Evolutionary conservation across 2,797 vertebrate genomes (phyloP), one percentile per base, ranked within the genome.

Genomic region (Sebastes variabilis): DNA sequence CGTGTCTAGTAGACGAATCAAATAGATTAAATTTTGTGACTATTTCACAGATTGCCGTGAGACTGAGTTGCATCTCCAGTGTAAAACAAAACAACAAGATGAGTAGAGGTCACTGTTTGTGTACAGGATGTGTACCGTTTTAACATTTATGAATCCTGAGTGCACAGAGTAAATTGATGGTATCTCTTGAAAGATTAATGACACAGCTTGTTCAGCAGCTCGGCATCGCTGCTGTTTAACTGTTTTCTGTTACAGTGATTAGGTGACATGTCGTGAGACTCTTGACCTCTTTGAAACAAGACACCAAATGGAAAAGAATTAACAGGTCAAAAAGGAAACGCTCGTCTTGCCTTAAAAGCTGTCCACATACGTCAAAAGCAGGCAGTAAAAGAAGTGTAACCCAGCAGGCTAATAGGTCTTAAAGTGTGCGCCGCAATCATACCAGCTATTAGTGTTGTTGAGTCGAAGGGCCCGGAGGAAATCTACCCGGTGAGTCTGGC

Each of bases 101-200:
- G 72, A 59, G 73, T 73, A 89, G 85, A 87, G 81, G 87, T 90
- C 76, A 54, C 7, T 12, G 60, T 60, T n/a, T 67, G 74, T 2
- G 54, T 34, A 18, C 64, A 65, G 64, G 75, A 75, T 14, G 81
- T 72, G 76, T 54, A 34, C 66, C 22, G 6, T 49, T 86, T 75
- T 25, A 75, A 82, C 81, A 75, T 85, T 88, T 83, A 77, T 52
- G 66, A 83, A 68, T 73, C 72, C 73, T 52, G 80, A 84, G 83
- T 66, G 67, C 81, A 2, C 54, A 18, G 58, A 55, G 52, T 14
- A 58, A 76, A 62, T 59, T 65, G 83, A 89, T 58, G 34, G n/a
- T 55, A 70, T 75, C 82, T 78, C 59, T 20, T 91, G 6, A 89
- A 93, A 90, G 84, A 90, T 91, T 89, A 86, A 92, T 91, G 75